Evolutionary conservation across 2,113 vertebrate species (phyloP).

Genomic region (Anolis carolinensis): DNA sequence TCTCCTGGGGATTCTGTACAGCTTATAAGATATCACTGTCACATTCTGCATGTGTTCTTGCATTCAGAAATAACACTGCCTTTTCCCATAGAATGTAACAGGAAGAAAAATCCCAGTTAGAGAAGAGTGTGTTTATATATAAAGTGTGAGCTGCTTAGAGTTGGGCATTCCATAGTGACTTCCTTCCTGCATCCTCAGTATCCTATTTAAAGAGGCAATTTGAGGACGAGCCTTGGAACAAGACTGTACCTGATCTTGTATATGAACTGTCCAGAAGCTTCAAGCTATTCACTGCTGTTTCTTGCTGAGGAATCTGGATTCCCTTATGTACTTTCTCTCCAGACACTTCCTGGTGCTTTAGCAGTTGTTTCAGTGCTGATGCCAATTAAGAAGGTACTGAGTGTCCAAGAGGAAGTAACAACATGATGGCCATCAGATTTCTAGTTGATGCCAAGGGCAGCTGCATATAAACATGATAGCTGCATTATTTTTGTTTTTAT

Average conservation of each 20-base stretch:
- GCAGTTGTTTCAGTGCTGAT: not conserved
- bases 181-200: conserved; percentile 31
- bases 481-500: no score
- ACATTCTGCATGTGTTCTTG: not conserved
- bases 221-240: conserved; percentile 5
- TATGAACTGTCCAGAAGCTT: not conserved
- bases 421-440: not conserved
- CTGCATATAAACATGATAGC: not conserved
- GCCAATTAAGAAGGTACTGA: not conserved
- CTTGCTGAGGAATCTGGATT: not conserved
- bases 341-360: not conserved
- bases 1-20: not conserved
- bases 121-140: conserved; percentile 21
- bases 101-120: not conserved
- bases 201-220: conserved; percentile 24
- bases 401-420: not conserved
- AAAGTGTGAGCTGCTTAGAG: conserved; percentile 18
- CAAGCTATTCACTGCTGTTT: not conserved
- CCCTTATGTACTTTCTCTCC: not conserved
- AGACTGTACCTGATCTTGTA: not conserved
- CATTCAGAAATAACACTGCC: not conserved
- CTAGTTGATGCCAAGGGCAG: not conserved
- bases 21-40: conserved; percentile 1
- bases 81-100: not conserved
- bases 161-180: conserved; percentile 13